Conservation (phyloP, 2,113 vertebrate genomes). For the Mustelus asterias region DNA sequence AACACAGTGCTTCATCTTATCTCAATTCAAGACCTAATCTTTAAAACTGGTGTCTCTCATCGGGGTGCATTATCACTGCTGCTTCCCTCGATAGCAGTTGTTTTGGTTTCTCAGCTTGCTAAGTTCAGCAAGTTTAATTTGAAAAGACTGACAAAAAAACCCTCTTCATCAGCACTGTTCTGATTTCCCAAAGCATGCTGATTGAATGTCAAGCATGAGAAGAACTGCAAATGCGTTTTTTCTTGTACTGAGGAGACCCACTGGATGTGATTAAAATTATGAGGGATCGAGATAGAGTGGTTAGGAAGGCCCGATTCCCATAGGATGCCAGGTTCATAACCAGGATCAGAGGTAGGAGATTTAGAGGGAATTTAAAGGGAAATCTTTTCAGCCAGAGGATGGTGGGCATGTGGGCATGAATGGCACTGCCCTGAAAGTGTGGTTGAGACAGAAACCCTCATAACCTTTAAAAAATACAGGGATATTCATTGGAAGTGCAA, state of each 20-base stretch:
- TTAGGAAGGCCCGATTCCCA: not conserved
- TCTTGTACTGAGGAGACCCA: not conserved
- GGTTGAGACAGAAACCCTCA: not conserved
- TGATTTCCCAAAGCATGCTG: too few species aligned
- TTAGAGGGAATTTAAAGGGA: not conserved
- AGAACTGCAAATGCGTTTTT: not conserved
- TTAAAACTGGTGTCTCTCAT: too few species aligned
- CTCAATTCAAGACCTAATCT: not conserved
- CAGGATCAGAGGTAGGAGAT: not conserved
- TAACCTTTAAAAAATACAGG: not conserved
- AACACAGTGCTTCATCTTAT: not conserved
- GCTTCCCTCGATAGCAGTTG: too few species aligned
- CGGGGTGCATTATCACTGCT: too few species aligned
- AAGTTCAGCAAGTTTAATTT: too few species aligned
- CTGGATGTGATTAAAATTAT: not conserved
- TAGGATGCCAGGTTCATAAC: too few species aligned
- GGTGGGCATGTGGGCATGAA: not conserved
- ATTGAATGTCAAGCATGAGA: too few species aligned
- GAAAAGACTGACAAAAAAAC: not conserved
- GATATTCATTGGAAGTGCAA: not conserved
- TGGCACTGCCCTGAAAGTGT: not conserved
- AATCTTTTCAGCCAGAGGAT: not conserved
- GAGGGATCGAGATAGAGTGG: not conserved
- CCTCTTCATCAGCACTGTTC: not conserved
- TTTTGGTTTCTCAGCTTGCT: too few species aligned